Evolutionary conservation across 2,797 vertebrate species (phyloP).

Genomic region (Gouania willdenowi): DNA sequence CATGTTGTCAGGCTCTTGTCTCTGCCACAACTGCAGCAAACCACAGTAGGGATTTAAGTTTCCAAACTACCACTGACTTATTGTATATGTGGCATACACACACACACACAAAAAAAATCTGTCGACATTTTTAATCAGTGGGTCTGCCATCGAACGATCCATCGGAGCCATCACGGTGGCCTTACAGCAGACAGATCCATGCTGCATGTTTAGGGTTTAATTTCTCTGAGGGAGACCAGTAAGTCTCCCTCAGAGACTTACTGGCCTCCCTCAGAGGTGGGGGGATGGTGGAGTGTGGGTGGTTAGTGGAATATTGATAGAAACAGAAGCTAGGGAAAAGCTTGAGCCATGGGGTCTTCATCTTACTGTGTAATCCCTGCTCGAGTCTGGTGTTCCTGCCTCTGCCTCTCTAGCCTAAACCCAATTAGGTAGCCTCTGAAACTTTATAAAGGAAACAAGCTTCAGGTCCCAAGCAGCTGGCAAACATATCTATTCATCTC

Average conservation of each 20-base stretch:
- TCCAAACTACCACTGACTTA: conserved; percentile 28
- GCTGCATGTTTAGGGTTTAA: too few species aligned
- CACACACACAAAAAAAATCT: conserved; percentile 2
- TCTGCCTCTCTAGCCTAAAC: conserved; percentile 31
- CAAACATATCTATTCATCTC: conserved; percentile 25
- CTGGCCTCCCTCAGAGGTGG: too few species aligned
- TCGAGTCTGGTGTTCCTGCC: conserved; percentile 51
- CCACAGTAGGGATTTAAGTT: conserved; percentile 35
- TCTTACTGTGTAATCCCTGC: conserved; percentile 59
- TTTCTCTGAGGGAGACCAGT: too few species aligned
- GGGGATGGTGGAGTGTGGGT: background rate
- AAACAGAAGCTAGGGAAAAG: conserved; percentile 50
- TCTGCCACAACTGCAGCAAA: conserved; percentile 39
- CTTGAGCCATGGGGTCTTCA: conserved; percentile 68
- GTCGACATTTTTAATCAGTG: conserved; percentile 47
- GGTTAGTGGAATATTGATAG: conserved; percentile 47
- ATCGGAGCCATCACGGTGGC: conserved; percentile 49
- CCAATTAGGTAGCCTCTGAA: conserved; percentile 40
- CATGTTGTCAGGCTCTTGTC: conserved; percentile 46
- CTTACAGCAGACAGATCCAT: conserved; percentile 66
- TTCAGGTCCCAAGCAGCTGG: conserved; percentile 16
- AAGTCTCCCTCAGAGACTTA: too few species aligned
- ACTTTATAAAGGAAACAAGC: too few species aligned
- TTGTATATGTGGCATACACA: conserved; percentile 9
- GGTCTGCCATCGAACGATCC: conserved; percentile 38